A percentile compares a stretch with the other conserved stretches of the same genome.
These are phyloP conservation scores for Luscinia luscinia DNA, from an alignment of 2,797 vertebrate genomes.

Conservation along the genomic window DNA sequence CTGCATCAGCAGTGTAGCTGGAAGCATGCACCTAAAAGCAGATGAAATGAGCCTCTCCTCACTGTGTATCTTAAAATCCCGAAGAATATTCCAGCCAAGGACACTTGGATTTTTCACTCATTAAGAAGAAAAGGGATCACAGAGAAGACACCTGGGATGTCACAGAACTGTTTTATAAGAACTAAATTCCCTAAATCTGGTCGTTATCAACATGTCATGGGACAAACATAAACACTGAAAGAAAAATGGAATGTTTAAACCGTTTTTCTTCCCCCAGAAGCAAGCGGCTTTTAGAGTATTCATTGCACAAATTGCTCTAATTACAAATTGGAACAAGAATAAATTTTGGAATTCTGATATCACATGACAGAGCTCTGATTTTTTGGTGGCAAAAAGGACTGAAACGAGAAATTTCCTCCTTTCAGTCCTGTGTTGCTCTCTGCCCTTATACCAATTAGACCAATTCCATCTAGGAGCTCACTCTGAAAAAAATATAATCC, in stretches of 20 bases:
- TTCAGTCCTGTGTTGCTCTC: neutral
- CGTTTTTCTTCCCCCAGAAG: neutral
- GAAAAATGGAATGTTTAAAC: neutral
- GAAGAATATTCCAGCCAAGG: neutral
- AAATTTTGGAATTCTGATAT: neutral
- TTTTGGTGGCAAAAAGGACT: neutral
- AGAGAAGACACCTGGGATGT: neutral
- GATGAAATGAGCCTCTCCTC: neutral
- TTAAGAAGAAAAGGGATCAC: neutral
- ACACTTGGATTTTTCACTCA: neutral
- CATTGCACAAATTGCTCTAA: neutral
- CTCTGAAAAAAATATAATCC: neutral
- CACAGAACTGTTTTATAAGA: neutral
- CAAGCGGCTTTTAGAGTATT: neutral
- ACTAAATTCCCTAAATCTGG: neutral
- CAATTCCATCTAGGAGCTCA: neutral
- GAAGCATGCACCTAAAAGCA: neutral
- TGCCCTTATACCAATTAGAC: neutral
- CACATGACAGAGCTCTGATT: neutral
- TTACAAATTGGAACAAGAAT: neutral
- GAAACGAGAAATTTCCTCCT: neutral
- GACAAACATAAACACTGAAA: neutral
- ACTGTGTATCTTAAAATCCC: neutral
- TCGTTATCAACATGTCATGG: accelerated
- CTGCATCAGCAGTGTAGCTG: neutral